These are phyloP conservation scores for Eurosta solidaginis DNA, from an alignment of 1,140 invertebrate species.

Conservation along the genomic window DNA sequence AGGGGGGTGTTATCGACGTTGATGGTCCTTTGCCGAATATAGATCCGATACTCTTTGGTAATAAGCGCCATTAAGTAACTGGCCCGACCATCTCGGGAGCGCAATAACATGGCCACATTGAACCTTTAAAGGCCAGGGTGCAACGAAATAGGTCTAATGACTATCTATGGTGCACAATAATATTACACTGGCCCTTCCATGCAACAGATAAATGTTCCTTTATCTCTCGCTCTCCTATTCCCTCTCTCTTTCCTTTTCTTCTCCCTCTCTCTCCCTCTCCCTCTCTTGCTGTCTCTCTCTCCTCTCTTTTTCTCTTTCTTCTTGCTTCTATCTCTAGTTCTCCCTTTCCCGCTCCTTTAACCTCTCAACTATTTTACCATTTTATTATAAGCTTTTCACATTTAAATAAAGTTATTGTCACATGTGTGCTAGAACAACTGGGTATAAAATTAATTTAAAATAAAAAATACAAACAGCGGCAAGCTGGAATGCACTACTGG, in stretches of 20 bases:
- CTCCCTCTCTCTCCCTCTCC: background rate
- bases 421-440: too few species aligned
- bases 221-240: background rate
- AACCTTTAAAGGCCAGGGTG: too few species aligned
- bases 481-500: slow-evolving; percentile 4
- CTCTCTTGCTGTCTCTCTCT: background rate
- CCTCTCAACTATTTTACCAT: background rate
- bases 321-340: background rate
- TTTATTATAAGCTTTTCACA: too few species aligned
- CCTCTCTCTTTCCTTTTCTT: background rate
- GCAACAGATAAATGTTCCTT: background rate
- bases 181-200: background rate
- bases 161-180: too few species aligned
- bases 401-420: too few species aligned
- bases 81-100: too few species aligned
- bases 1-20: too few species aligned
- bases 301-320: background rate
- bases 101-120: too few species aligned
- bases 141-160: too few species aligned
- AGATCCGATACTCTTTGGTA: too few species aligned
- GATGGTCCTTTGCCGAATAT: too few species aligned
- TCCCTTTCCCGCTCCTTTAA: background rate
- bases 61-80: too few species aligned
- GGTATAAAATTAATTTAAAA: background rate
- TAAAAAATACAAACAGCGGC: background rate